Base-by-base conservation (phyloP, 2,888 invertebrate genomes). In the Drosophila pseudotalamancana region DNA sequence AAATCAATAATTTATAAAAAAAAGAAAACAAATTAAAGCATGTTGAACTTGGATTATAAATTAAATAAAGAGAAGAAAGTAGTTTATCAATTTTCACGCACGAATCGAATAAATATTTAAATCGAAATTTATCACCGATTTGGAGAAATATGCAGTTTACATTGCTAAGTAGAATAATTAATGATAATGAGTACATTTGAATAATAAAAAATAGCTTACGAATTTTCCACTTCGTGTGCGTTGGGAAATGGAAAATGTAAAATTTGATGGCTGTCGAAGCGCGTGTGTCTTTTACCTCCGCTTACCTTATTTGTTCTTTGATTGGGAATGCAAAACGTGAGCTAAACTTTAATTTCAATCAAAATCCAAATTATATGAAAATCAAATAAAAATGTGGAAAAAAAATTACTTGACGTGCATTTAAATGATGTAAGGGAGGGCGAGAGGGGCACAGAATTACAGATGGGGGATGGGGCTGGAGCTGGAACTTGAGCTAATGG, bases 351-450 rank as follows among this genome's bases (percentile, higher is more conserved):
- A 87, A 74, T 74, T 77, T 70, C 74, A 86, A 88, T 86, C 81
- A 83, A 86, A 88, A 77, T 80, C 81, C 61, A 72, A 86, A 88
- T 86, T 76, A 86, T 88, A 71, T 70, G 70, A 82, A 86, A 82
- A 87, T 65, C 69, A 63, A 82, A 87, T 79, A 82, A 78, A 82
- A 84, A 64, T 80, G 61, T 69, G 45, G 14, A 59, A 59, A 61
- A 66, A 70, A 43, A 50, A 74, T 57, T 57, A 77, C 65, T 40
- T 53, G 71, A 45, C 56, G 35, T 72, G 64, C 79, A 83, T 74
- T 55, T 60, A 35, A 77, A 77, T 77, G 61, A 54, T 27, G 16
- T 27, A n/a, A n/a, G n/a, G n/a, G n/a, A n/a, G n/a, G n/a, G n/a
- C n/a, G n/a, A n/a, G n/a, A n/a, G n/a, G n/a, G n/a, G n/a, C n/a